Evolutionary conservation across 2,888 invertebrate species (phyloP), one percentile per base, ranked within the genome.

Genomic region (Pecten maximus): DNA sequence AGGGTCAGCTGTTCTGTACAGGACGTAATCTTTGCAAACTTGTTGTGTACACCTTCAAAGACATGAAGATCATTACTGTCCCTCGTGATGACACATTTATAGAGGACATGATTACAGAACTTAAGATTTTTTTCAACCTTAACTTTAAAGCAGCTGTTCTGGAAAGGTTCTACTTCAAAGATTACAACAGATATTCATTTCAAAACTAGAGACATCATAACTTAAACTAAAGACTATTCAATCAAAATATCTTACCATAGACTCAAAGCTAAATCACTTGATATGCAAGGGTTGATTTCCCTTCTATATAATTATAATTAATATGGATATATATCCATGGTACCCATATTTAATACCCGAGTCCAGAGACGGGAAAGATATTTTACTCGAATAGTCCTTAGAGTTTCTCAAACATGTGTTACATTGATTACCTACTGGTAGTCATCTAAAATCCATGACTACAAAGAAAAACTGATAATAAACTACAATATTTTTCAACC

Each of bases 1-100:
- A 91, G 88, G 92, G 91, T 48, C 91, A 92, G 87, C 87, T 92
- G n/a, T 87, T 90, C 40, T 92, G 92, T 88, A 88, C 91, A 40
- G 50, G 87, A 19, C 50, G 87, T 48, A 40, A 88, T 1, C 28
- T 40, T 28, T 92, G 92, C 88, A 54, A 88, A 48, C 90, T 92
- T 44, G 87, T 90, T 86, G 90, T 92, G 15, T 92, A 89, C 88
- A 92, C 92, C n/a, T 88, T 90, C 19, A 88, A 48, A 50, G 91
- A 92, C 91, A 40, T 91, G 87, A 89, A 90, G 44, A 35, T 87
- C 44, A 91, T 92, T 86, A 39, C 35, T 48, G 60, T 92, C 19
- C 54, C 50, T 35, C 40, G 88, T 86, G 88, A 92, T 60, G 87
- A 92, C n/a, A 39, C 28, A 16, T 92, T 91, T 88, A 91, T 92